A percentile compares a stretch with the other conserved stretches of the same genome.
phyloP scores from a whole-genome alignment of 2,888 invertebrate genomes.

The Thecocarcelia acutangulata region DNA sequence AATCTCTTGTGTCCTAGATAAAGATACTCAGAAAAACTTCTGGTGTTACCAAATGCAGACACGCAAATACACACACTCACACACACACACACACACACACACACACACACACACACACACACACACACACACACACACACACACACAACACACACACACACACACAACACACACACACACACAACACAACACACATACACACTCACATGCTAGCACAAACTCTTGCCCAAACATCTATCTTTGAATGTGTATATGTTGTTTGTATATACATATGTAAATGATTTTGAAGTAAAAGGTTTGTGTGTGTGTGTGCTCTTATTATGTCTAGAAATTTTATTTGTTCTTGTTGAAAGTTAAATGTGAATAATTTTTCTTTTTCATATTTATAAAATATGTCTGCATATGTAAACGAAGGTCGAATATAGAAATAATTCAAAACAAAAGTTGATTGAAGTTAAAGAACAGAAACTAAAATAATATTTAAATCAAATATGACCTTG shows the following conservation, averaged over 20 bases:
- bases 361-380: slow-evolving; percentile 13
- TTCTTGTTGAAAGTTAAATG: slow-evolving; percentile 1
- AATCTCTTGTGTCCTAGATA: slow-evolving; percentile 44
- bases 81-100: too few relatives aligned
- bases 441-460: slow-evolving; percentile 48
- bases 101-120: too few relatives aligned
- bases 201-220: too few relatives aligned
- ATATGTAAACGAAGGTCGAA: slow-evolving; percentile 63
- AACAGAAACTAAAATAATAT: neutral
- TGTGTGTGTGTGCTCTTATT: slow-evolving; percentile 63
- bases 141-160: too few relatives aligned
- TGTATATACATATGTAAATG: slow-evolving; percentile 15
- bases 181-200: too few relatives aligned
- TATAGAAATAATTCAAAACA: slow-evolving; percentile 41
- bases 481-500: slow-evolving; percentile 46
- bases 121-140: too few relatives aligned
- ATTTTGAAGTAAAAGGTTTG: slow-evolving; percentile 50
- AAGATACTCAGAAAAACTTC: too few relatives aligned
- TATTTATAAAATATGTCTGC: neutral
- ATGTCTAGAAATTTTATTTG: slow-evolving; percentile 53
- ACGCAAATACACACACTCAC: too few relatives aligned
- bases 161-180: too few relatives aligned
- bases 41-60: neutral
- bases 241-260: too few relatives aligned
- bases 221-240: too few relatives aligned